Conservation (phyloP, 2,888 invertebrate genomes). For the Ctena decussata region DNA sequence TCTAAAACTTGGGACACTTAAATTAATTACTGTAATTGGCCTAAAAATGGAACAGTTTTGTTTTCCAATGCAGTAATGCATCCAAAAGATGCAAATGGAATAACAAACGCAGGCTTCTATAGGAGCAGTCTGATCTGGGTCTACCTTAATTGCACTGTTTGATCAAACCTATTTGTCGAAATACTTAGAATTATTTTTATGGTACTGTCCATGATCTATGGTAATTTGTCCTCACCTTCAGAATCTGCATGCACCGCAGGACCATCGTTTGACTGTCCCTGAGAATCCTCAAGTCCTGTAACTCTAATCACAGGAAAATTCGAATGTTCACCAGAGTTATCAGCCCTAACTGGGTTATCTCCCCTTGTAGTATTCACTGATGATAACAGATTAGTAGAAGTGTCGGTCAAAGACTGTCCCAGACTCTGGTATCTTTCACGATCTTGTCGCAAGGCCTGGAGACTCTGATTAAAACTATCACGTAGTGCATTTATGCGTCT, state of each 20-base stretch:
- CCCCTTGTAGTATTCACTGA: neutral
- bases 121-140: too few relatives aligned
- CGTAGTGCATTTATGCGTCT: slow-evolving; percentile 74
- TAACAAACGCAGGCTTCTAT: too few relatives aligned
- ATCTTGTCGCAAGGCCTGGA: slow-evolving; percentile 69
- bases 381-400: neutral
- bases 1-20: too few relatives aligned
- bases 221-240: too few relatives aligned
- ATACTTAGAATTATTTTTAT: too few relatives aligned
- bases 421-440: slow-evolving; percentile 58
- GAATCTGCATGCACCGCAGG: neutral
- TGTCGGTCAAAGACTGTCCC: slow-evolving; percentile 17
- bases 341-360: slow-evolving; percentile 8
- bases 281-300: neutral
- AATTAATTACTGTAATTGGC: too few relatives aligned
- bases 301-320: slow-evolving; percentile 10
- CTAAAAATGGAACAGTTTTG: too few relatives aligned
- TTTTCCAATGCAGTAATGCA: too few relatives aligned
- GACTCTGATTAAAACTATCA: slow-evolving; percentile 74
- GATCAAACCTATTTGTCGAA: too few relatives aligned
- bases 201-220: too few relatives aligned
- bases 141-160: too few relatives aligned
- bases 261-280: neutral
- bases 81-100: too few relatives aligned
- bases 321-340: neutral